phyloP scores from a whole-genome alignment of 2,888 invertebrate genomes.

The Acleris cristana region DNA sequence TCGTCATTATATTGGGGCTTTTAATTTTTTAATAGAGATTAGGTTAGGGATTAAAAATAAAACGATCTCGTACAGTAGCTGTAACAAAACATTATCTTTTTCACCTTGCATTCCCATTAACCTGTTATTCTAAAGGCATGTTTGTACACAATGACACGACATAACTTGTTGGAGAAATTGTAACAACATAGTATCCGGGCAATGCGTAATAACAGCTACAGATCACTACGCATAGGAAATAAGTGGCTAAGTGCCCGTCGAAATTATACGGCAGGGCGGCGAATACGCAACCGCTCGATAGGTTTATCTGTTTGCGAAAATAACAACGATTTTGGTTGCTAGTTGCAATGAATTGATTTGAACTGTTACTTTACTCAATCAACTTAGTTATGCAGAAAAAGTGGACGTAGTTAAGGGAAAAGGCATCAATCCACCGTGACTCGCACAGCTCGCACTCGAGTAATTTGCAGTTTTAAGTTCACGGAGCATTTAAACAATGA shows the following conservation, averaged over 20 bases:
- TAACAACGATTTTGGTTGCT: background rate
- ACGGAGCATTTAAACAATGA: too few species aligned
- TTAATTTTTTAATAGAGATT: too few species aligned
- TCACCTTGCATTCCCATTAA: background rate
- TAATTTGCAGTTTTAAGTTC: too few species aligned
- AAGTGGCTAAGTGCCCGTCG: constrained; percentile 1
- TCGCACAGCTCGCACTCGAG: too few species aligned
- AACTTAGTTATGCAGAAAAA: too few species aligned
- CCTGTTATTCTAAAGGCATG: background rate
- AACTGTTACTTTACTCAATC: too few species aligned
- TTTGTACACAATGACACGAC: constrained; percentile 5
- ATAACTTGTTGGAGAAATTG: constrained; percentile 10
- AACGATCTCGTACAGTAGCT: too few species aligned
- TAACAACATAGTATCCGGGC: constrained; percentile 14
- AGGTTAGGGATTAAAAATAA: too few species aligned
- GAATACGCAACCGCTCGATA: constrained; percentile 17
- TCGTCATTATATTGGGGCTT: too few species aligned
- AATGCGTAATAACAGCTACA: background rate
- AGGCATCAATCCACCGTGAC: too few species aligned
- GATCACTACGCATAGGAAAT: background rate
- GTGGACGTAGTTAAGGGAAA: too few species aligned
- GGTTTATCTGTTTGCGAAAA: background rate
- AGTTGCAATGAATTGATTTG: background rate
- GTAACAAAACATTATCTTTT: too few species aligned
- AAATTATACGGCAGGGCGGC: constrained; percentile 5